These are phyloP conservation scores for Lophochroa leadbeateri DNA, from an alignment of 2,113 vertebrate species.

Conservation along the genomic window DNA sequence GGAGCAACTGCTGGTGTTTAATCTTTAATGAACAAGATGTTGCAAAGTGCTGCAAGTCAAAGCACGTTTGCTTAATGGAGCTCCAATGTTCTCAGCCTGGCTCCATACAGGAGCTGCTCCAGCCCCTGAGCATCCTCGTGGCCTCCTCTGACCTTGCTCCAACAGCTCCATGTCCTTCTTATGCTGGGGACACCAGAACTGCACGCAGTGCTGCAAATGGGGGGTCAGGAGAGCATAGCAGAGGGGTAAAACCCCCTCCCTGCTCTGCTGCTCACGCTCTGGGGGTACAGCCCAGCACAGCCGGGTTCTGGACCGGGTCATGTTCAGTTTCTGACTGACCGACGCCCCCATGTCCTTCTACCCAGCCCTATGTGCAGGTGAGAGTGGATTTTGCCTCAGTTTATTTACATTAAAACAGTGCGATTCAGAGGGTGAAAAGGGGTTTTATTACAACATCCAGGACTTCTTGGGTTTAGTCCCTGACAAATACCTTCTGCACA, in stretches of 20 bases:
- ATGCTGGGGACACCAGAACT: not conserved
- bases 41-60: not conserved
- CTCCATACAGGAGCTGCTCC: not conserved
- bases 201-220: not conserved
- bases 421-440: not conserved
- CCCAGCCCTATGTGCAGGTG: not conserved
- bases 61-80: not conserved
- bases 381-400: not conserved
- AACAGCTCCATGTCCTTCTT: not conserved
- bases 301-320: not conserved
- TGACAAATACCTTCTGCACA: not conserved
- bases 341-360: not conserved
- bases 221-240: not conserved
- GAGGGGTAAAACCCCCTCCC: not conserved
- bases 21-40: conserved; percentile 62
- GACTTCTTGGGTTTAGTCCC: not conserved
- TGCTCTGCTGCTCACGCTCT: not conserved
- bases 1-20: not conserved
- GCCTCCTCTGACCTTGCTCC: no score
- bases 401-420: not conserved
- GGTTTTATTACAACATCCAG: not conserved
- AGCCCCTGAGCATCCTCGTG: no score
- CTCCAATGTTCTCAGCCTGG: not conserved
- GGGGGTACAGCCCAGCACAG: not conserved
- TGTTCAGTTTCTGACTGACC: not conserved